phyloP scores from a whole-genome alignment of 2,797 vertebrate species.

The Anniella stebbinsi region DNA sequence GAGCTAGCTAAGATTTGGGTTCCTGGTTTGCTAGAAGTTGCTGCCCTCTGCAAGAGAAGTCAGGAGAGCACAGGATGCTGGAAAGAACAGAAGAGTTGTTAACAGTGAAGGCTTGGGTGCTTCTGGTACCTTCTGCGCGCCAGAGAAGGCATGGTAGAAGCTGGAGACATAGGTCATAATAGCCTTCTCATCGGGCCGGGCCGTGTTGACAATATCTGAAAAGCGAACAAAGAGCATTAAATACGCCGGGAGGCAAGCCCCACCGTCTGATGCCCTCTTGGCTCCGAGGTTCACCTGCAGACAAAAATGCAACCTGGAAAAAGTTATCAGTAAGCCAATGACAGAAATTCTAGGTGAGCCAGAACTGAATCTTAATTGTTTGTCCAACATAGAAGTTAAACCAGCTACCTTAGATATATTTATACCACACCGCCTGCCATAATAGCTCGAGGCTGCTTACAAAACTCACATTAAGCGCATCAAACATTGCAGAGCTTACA shows the following conservation, averaged over 20 bases:
- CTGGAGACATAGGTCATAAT: conserved; percentile 99
- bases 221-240: conserved; percentile 78
- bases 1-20: conserved; percentile 35
- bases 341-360: background rate
- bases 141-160: conserved; percentile 99
- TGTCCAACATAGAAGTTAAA: background rate
- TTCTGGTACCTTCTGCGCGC: conserved; percentile 93
- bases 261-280: conserved; percentile 17
- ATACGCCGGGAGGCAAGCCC: background rate
- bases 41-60: conserved; percentile 73
- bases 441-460: no score
- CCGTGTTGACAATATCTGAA: conserved; percentile 97
- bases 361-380: background rate
- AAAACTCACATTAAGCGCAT: background rate
- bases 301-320: background rate
- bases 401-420: background rate
- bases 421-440: no score
- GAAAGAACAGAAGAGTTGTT: conserved; percentile 52
- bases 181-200: conserved; percentile 96
- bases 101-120: conserved; percentile 50
- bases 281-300: background rate
- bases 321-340: background rate
- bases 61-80: conserved; percentile 61
- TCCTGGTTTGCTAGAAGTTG: conserved; percentile 53
- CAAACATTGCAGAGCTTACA: background rate